Percentiles rank a stretch among this genome's conserved stretches.
These are phyloP conservation scores for Brachyalestes nurse DNA, from an alignment of 2,797 vertebrate species.

Conservation along the genomic window DNA sequence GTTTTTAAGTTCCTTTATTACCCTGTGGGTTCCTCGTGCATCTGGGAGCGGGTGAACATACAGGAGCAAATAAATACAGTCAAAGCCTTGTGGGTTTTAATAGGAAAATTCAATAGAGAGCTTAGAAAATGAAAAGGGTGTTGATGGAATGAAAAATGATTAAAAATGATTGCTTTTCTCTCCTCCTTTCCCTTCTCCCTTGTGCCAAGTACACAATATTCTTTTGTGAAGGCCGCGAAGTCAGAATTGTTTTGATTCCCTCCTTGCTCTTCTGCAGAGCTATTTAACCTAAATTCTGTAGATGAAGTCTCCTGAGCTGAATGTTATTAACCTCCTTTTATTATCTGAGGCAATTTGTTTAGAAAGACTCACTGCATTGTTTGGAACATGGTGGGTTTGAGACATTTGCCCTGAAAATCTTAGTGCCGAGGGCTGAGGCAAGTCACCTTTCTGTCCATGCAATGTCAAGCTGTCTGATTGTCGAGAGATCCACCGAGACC, in stretches of 20 bases:
- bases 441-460: constrained; percentile 16
- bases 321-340: constrained; percentile 17
- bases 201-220: constrained; percentile 16
- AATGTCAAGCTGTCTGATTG: constrained; percentile 13
- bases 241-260: constrained; percentile 21
- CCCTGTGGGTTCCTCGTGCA: neutral
- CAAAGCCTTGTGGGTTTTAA: constrained; percentile 27
- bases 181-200: neutral
- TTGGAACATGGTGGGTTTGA: constrained; percentile 1
- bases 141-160: constrained; percentile 28
- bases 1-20: constrained; percentile 22
- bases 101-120: constrained; percentile 30
- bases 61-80: constrained; percentile 9
- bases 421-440: neutral
- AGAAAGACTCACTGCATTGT: neutral
- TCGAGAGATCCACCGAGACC: constrained; percentile 11
- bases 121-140: constrained; percentile 13
- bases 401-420: constrained; percentile 5
- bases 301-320: constrained; percentile 19
- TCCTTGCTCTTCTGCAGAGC: neutral
- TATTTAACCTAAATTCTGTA: constrained; percentile 18
- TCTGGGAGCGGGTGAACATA: neutral
- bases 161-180: constrained; percentile 14
- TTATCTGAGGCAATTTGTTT: constrained; percentile 4
- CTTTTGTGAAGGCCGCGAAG: constrained; percentile 16